phyloP scores from a whole-genome alignment of 2,888 invertebrate genomes.

The Drosophila pseudotalamancana region DNA sequence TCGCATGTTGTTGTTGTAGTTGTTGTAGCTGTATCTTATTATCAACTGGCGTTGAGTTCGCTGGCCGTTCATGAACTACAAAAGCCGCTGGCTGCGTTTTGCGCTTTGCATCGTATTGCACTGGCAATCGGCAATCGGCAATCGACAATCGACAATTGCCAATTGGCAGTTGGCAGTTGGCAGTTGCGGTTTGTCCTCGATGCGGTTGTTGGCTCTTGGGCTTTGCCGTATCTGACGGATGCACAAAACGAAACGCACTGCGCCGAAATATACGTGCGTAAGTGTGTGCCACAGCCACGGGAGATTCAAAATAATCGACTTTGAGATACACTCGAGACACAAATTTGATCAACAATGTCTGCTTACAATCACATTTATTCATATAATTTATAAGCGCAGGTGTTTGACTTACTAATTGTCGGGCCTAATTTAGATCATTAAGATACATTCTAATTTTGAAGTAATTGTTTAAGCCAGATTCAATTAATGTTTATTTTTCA shows the following conservation, averaged over 20 bases:
- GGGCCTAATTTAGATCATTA: too few relatives aligned
- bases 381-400: too few relatives aligned
- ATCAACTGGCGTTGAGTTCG: slow-evolving; percentile 65
- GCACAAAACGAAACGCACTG: slow-evolving; percentile 56
- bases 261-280: slow-evolving; percentile 35
- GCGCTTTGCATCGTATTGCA: slow-evolving; percentile 50
- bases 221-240: slow-evolving; percentile 57
- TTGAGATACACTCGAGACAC: slow-evolving; percentile 38
- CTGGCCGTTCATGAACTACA: slow-evolving; percentile 76
- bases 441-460: too few relatives aligned
- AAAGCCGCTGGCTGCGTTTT: slow-evolving; percentile 68
- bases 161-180: slow-evolving; percentile 31
- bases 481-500: too few relatives aligned
- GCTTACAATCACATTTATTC: too few relatives aligned
- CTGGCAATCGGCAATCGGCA: slow-evolving; percentile 16
- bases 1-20: slow-evolving; percentile 2
- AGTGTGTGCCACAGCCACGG: slow-evolving; percentile 1
- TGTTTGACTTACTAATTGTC: too few relatives aligned
- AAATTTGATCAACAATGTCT: too few relatives aligned
- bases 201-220: slow-evolving; percentile 70
- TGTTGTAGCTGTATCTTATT: slow-evolving; percentile 59
- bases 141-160: slow-evolving; percentile 37
- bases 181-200: slow-evolving; percentile 58
- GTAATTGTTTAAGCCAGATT: too few relatives aligned
- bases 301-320: slow-evolving; percentile 27